Conservation (phyloP, 2,113 vertebrate species). For the Crotalus helleri region DNA sequence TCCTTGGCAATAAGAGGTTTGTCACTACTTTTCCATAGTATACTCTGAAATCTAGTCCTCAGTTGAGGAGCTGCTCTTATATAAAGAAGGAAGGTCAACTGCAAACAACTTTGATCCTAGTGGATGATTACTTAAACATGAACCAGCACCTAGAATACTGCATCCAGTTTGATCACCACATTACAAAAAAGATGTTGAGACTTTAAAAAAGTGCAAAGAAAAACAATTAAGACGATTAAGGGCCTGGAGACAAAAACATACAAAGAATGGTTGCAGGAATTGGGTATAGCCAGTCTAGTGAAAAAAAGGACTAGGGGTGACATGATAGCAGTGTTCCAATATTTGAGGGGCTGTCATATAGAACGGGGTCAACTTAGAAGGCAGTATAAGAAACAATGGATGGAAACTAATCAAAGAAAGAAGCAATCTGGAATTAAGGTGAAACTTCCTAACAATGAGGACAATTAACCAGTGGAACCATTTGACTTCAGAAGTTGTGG, state of each 20-base stretch:
- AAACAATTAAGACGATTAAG: neutral
- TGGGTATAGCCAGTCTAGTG: neutral
- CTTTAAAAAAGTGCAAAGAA: neutral
- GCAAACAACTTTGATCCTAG: too few relatives aligned
- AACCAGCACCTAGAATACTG: neutral
- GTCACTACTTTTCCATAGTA: too few relatives aligned
- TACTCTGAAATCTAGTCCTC: too few relatives aligned
- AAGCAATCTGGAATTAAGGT: neutral
- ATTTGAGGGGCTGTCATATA: neutral
- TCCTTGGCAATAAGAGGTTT: too few relatives aligned
- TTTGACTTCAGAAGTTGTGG: neutral
- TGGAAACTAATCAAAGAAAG: neutral
- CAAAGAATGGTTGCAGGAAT: neutral
- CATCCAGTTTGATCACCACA: neutral
- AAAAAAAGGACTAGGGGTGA: neutral
- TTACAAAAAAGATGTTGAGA: neutral
- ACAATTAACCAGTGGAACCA: too few relatives aligned
- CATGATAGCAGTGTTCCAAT: neutral
- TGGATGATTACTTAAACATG: too few relatives aligned
- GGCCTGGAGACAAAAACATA: neutral
- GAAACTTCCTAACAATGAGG: neutral
- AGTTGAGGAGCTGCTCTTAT: too few relatives aligned
- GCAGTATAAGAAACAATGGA: neutral
- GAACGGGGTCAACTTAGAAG: neutral
- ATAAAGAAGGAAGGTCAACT: too few relatives aligned